Conservation (phyloP, 1,140 invertebrate genomes). For the Danaus plexippus region DNA sequence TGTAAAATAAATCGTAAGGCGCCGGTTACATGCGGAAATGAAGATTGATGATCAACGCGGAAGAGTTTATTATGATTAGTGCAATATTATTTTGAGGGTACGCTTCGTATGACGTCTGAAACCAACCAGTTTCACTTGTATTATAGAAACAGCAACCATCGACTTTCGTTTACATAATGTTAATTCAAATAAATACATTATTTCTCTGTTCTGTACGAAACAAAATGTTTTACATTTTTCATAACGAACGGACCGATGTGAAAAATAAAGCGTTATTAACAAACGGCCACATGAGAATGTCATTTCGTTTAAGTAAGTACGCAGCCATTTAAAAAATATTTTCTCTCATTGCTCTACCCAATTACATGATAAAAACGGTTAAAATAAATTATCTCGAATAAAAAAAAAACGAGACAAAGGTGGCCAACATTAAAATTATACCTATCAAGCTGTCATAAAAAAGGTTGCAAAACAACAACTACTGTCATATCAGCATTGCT, state of each 20-base stretch:
- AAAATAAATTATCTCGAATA: constrained; percentile 11
- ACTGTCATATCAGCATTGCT: constrained; percentile 15
- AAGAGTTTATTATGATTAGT: constrained; percentile 33
- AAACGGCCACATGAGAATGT: too few relatives aligned
- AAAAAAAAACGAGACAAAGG: constrained; percentile 17
- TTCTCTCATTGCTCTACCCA: constrained; percentile 1
- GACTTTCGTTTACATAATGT: not conserved
- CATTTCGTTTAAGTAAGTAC: too few relatives aligned
- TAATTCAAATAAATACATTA: not conserved
- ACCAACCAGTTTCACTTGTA: too few relatives aligned
- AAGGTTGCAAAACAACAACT: constrained; percentile 17
- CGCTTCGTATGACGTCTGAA: not conserved
- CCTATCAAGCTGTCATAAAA: constrained; percentile 25
- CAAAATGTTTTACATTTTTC: too few relatives aligned
- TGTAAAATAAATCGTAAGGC: constrained; percentile 57
- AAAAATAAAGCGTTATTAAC: too few relatives aligned
- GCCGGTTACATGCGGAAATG: constrained; percentile 54
- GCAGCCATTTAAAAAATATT: too few relatives aligned
- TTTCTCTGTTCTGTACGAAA: not conserved
- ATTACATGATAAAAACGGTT: constrained; percentile 10
- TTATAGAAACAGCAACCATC: too few relatives aligned
- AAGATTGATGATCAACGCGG: constrained; percentile 52
- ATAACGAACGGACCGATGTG: too few relatives aligned
- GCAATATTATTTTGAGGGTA: constrained; percentile 15
- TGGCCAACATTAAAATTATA: constrained; percentile 17